These are phyloP conservation scores for Avahi laniger DNA, from an alignment of 2,797 vertebrate genomes.

Conservation along the genomic window DNA sequence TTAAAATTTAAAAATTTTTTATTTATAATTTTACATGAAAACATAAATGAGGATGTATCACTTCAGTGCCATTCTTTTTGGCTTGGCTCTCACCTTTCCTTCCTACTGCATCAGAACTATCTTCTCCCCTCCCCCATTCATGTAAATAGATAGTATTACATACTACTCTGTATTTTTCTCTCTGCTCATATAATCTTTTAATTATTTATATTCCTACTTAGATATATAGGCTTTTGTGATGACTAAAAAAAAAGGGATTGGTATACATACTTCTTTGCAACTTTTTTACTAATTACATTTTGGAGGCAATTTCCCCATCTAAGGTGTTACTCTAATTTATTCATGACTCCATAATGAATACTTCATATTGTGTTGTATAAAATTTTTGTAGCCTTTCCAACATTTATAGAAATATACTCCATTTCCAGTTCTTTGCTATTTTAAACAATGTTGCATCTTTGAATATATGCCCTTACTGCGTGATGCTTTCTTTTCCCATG, in stretches of 20 bases:
- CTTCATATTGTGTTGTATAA: neutral
- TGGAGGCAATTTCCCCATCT: neutral
- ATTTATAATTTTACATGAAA: constrained; percentile 12
- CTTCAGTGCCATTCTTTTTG: neutral
- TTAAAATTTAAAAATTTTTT: constrained; percentile 15
- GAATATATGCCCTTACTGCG: neutral
- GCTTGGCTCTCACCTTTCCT: neutral
- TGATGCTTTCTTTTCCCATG: constrained; percentile 36
- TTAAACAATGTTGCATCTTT: constrained; percentile 7
- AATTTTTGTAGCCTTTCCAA: neutral
- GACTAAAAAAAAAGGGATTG: neutral
- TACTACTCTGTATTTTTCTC: neutral
- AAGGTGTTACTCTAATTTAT: neutral
- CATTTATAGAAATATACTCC: neutral
- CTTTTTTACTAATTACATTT: neutral
- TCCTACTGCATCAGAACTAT: neutral
- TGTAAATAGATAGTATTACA: neutral
- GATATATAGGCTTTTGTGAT: neutral
- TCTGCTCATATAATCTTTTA: constrained; percentile 3
- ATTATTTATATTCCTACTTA: neutral
- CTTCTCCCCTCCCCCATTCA: neutral
- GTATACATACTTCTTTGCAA: neutral
- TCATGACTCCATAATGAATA: neutral
- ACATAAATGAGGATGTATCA: neutral
- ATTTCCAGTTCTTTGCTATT: constrained; percentile 6